Evolutionary conservation across 1,140 invertebrate species (phyloP), one percentile per base, ranked within the genome.

Genomic region (Tetragnatha versicolor): DNA sequence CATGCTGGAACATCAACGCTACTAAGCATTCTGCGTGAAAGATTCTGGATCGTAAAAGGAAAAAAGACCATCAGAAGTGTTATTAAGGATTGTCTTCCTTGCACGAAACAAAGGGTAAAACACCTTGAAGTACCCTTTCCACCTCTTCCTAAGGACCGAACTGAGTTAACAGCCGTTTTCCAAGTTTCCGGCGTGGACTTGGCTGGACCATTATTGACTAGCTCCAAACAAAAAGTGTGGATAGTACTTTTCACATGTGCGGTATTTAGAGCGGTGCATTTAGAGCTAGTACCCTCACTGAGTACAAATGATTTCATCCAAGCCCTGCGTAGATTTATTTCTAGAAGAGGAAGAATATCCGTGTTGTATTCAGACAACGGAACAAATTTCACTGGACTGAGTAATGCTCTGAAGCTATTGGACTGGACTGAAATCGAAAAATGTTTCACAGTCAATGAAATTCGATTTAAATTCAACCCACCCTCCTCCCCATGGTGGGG

Each of bases 281-380:
- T 86, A 17, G 87, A 88, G 53, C 39, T 85, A 9, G 85, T 83
- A 0, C 79, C 82, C 7, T 83, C 82, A 4, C 66, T 88, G 4
- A 76, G 82, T 2, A 85, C 85, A 0, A 82, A 85, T 31, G 82
- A 82, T 0, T 87, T 86, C 65, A 55, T 88, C 20, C 81, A 82
- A 39, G 82, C 83, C 25, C 61, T 88, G 2, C 58, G 84, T 20
- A 51, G 86, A 42, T 86, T 88, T 79, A 83, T 88, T n/a, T 82
- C 84, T 17, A 75, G 85, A 33, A 78, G 85, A 49, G 85, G 85
- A 47, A 63, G 81, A 39, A 81, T 83, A 3, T 45, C 35, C 9
- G 42, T 83, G 49, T 80, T 86, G 12, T 83, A 83, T 51, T 84
- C 81, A 20, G 87, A 87, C 61, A 83, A 83, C 73, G 84, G 84